Evolutionary conservation across 1,140 invertebrate species (phyloP).

Genomic region (Cotesia typhae): DNA sequence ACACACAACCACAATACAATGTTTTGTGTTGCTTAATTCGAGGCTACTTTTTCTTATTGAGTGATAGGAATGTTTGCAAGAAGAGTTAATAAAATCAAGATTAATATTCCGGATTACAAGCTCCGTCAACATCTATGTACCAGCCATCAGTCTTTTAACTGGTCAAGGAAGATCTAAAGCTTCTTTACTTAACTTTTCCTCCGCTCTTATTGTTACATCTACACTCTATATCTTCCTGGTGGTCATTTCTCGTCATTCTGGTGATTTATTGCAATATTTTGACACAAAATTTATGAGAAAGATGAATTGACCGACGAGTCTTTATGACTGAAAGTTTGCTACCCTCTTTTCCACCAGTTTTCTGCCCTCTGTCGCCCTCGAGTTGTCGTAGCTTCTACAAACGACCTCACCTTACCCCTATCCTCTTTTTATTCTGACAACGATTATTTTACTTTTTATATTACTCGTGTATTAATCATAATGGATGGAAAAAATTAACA

Average conservation of each 20-base stretch:
- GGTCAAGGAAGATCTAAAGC: slow-evolving; percentile 35
- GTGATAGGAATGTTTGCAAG: slow-evolving; percentile 13
- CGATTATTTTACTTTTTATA: slow-evolving; percentile 50
- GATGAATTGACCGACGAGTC: slow-evolving; percentile 64
- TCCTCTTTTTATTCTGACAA: background rate
- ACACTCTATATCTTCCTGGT: slow-evolving; percentile 29
- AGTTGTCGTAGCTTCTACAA: slow-evolving; percentile 14
- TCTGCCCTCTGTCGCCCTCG: background rate
- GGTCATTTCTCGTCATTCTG: slow-evolving; percentile 48
- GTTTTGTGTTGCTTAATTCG: no score
- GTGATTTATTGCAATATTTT: slow-evolving; percentile 67
- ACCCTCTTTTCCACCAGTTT: slow-evolving; percentile 47
- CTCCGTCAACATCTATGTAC: slow-evolving; percentile 40
- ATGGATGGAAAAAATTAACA: slow-evolving; percentile 28
- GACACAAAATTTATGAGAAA: slow-evolving; percentile 63
- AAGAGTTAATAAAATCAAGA: slow-evolving; percentile 56
- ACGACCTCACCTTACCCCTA: background rate
- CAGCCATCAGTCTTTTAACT: slow-evolving; percentile 45
- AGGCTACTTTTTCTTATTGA: no score
- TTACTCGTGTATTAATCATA: slow-evolving; percentile 58
- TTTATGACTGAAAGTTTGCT: slow-evolving; percentile 59
- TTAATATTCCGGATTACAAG: slow-evolving; percentile 58
- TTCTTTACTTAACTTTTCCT: slow-evolving; percentile 36
- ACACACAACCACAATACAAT: slow-evolving; percentile 26
- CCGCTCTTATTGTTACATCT: slow-evolving; percentile 33